Evolutionary conservation across 2,113 vertebrate genomes (phyloP).

Genomic region (Podarcis muralis): DNA sequence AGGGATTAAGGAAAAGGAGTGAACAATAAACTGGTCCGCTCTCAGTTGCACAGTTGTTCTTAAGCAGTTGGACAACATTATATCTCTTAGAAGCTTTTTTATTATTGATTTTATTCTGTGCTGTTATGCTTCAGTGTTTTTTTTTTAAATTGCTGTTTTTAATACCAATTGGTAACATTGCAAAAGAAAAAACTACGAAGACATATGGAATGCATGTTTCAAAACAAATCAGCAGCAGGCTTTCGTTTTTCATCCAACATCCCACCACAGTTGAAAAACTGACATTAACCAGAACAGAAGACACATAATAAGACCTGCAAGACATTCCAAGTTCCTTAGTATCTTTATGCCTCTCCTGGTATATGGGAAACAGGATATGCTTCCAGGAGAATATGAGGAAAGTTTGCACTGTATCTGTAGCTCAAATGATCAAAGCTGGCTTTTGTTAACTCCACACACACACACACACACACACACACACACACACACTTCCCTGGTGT

Average conservation of each 20-base stretch:
- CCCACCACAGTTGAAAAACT: not conserved
- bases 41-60: not conserved
- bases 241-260: not conserved
- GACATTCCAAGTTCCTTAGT: conserved; percentile 24
- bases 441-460: conserved; percentile 14
- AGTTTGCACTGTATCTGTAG: conserved; percentile 40
- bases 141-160: conserved; percentile 28
- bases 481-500: not conserved
- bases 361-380: conserved; percentile 32
- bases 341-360: not conserved
- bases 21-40: not conserved
- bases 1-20: not conserved
- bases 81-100: not conserved
- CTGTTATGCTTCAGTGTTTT: conserved; percentile 10
- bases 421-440: conserved; percentile 39
- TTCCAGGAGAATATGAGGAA: conserved; percentile 17
- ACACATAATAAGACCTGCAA: not conserved
- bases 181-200: conserved; percentile 30
- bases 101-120: conserved; percentile 6
- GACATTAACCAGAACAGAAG: not conserved
- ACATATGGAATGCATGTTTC: conserved; percentile 4
- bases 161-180: conserved; percentile 25
- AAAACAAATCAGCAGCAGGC: conserved; percentile 1
- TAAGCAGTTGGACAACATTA: not conserved
- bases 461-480: too few species aligned